A percentile compares a stretch with the other conserved stretches of the same genome.
phyloP scores from a whole-genome alignment of 2,797 vertebrate species.

The Hylomyscus alleni region DNA sequence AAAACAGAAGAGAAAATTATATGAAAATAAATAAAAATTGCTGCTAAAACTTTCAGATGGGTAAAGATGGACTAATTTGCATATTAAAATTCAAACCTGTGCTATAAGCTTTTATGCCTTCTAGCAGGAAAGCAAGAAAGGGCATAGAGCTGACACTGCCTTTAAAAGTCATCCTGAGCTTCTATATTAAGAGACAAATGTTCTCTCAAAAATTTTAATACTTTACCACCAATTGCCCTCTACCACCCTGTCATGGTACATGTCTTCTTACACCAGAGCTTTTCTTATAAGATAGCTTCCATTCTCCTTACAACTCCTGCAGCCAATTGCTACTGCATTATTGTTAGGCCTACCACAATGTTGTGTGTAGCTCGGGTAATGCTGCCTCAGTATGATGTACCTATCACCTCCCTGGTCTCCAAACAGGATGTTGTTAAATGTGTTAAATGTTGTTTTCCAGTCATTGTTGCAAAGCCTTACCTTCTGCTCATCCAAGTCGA shows the following conservation, averaged over 20 bases:
- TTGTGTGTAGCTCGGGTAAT: background rate
- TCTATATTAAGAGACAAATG: background rate
- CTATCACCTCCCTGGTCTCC: background rate
- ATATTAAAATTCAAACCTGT: conserved; percentile 31
- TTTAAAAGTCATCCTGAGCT: conserved; percentile 26
- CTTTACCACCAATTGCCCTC: background rate
- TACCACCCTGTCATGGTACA: background rate
- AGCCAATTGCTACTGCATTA: background rate
- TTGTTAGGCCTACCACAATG: conserved; percentile 15
- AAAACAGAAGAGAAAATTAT: background rate
- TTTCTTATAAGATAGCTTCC: conserved; percentile 23
- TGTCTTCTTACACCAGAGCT: background rate
- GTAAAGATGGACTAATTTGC: background rate
- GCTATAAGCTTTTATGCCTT: background rate
- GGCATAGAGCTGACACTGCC: background rate
- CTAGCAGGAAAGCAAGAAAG: background rate
- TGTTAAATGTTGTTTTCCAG: conserved; percentile 15
- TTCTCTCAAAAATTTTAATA: background rate
- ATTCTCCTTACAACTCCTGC: background rate
- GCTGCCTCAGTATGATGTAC: background rate
- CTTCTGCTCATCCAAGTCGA: background rate
- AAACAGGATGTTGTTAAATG: too few species aligned
- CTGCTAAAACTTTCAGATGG: conserved; percentile 1
- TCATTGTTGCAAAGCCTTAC: background rate
- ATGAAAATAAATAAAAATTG: conserved; percentile 25